A percentile compares a stretch with the other conserved stretches of the same genome.
These are phyloP conservation scores for Atta cephalotes DNA, from an alignment of 1,140 invertebrate genomes.

Conservation along the genomic window DNA sequence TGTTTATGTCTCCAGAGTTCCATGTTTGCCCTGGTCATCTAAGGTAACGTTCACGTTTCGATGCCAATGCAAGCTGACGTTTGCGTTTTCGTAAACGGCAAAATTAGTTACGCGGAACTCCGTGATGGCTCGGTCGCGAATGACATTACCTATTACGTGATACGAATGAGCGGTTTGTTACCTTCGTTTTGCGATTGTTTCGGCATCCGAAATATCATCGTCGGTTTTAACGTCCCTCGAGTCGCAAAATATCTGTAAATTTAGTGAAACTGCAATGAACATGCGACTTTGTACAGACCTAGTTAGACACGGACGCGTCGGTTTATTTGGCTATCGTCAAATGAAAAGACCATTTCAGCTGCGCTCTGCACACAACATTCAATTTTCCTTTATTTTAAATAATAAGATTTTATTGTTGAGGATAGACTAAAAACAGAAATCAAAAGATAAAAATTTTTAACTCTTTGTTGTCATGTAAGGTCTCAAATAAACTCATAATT, in stretches of 20 bases:
- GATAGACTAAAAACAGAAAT: background rate
- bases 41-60: constrained; percentile 47
- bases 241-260: constrained; percentile 9
- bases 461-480: too few relatives aligned
- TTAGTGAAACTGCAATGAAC: background rate
- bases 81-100: constrained; percentile 48
- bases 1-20: constrained; percentile 33
- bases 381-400: background rate
- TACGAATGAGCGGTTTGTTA: constrained; percentile 34
- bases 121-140: constrained; percentile 30
- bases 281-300: constrained; percentile 11
- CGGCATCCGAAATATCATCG: constrained; percentile 25
- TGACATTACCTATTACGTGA: constrained; percentile 39
- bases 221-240: constrained; percentile 19
- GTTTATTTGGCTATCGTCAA: background rate
- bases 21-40: constrained; percentile 3
- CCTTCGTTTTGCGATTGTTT: constrained; percentile 37
- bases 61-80: constrained; percentile 59
- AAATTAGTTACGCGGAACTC: constrained; percentile 51
- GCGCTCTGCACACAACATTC: background rate
- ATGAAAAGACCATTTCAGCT: background rate
- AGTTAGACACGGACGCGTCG: background rate
- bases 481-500: too few relatives aligned
- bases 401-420: background rate
- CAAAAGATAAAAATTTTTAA: background rate